Evolutionary conservation across 2,113 vertebrate genomes (phyloP).

Genomic region (Antechinus flavipes): DNA sequence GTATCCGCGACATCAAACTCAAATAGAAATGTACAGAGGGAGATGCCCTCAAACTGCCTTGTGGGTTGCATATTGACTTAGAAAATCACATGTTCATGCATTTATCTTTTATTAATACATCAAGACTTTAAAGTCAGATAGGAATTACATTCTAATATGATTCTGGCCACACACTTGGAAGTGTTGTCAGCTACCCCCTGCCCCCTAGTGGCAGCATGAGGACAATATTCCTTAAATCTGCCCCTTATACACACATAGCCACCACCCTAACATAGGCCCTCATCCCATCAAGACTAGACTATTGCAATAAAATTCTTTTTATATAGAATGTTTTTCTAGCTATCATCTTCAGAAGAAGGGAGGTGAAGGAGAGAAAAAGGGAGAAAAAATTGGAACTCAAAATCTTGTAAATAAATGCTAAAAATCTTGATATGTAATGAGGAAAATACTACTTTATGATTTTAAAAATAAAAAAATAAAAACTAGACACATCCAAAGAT

Average conservation of each 20-base stretch:
- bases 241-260: not conserved
- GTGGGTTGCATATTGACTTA: not conserved
- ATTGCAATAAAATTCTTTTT: not conserved
- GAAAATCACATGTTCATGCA: not conserved
- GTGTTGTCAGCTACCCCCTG: not conserved
- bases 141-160: not conserved
- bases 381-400: too few species aligned
- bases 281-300: not conserved
- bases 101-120: not conserved
- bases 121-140: not conserved
- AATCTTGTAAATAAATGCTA: too few species aligned
- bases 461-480: too few species aligned
- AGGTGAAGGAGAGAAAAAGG: too few species aligned
- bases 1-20: not conserved
- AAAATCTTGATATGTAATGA: too few species aligned
- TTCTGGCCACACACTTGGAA: not conserved
- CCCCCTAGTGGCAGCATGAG: not conserved
- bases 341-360: too few species aligned
- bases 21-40: not conserved
- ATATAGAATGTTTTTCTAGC: not conserved
- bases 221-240: not conserved
- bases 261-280: not conserved
- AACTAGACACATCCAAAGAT: too few species aligned
- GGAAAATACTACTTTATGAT: too few species aligned
- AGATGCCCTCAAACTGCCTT: not conserved